Percentiles rank a stretch among this genome's conserved stretches.
phyloP scores from a whole-genome alignment of 2,797 vertebrate species.

The Netta rufina region DNA sequence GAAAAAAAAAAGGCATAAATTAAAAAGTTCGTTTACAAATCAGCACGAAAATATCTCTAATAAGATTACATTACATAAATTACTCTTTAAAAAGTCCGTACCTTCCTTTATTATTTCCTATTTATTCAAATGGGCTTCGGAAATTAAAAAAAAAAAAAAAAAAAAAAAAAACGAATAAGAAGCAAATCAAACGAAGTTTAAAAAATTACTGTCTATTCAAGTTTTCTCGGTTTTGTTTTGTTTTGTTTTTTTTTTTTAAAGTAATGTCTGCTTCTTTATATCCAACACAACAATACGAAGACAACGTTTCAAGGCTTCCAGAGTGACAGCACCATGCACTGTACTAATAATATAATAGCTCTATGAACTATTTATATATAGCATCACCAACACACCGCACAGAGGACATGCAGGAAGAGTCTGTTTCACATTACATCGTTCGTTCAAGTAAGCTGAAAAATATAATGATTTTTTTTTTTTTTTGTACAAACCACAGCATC shows the following conservation, averaged over 20 bases:
- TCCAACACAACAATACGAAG: constrained; percentile 72
- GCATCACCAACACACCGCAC: constrained; percentile 82
- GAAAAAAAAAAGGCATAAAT: constrained; percentile 78
- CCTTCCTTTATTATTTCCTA: constrained; percentile 63
- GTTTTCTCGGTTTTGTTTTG: constrained; percentile 63
- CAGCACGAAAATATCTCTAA: constrained; percentile 75
- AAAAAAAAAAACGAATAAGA: constrained; percentile 63
- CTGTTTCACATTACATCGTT: constrained; percentile 92
- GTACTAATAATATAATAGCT: constrained; percentile 77
- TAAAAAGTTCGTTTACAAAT: constrained; percentile 76
- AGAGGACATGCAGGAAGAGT: constrained; percentile 89
- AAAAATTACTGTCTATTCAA: constrained; percentile 79
- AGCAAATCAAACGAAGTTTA: constrained; percentile 69
- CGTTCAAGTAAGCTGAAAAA: constrained; percentile 93
- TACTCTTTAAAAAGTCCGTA: constrained; percentile 71
- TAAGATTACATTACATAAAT: constrained; percentile 78
- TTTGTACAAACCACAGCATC: constrained; percentile 85
- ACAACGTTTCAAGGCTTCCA: constrained; percentile 78
- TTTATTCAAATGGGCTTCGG: constrained; percentile 71
- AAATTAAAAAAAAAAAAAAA: background rate
- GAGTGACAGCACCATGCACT: constrained; percentile 82
- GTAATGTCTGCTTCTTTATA: constrained; percentile 66
- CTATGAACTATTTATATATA: constrained; percentile 77
- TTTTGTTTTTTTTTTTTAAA: constrained; percentile 60
- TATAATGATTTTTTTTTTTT: constrained; percentile 66